Evolutionary conservation across 1,140 invertebrate species (phyloP).

Genomic region (Neoseiulus cucumeris): DNA sequence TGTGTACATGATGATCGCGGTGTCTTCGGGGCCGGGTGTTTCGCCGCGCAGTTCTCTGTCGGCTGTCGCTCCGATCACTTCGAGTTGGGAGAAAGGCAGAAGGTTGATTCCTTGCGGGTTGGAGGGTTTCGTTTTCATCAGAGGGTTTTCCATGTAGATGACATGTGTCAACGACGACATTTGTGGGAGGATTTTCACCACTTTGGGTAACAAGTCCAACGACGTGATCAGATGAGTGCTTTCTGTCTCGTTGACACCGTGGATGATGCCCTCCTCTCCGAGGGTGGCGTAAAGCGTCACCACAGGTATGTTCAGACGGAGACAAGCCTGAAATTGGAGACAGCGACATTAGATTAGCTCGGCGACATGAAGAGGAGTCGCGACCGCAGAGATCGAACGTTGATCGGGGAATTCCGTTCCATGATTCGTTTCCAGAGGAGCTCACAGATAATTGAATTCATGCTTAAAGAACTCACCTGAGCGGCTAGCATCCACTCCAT

Average conservation of each 20-base stretch:
- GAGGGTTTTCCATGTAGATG: slow-evolving; percentile 64
- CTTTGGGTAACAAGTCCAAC: slow-evolving; percentile 20
- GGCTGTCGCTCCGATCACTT: slow-evolving; percentile 21
- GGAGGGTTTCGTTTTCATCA: slow-evolving; percentile 19
- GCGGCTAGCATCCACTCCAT: slow-evolving; percentile 91
- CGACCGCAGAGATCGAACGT: too few relatives aligned
- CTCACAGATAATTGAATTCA: neutral
- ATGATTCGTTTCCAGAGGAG: neutral
- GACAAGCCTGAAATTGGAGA: neutral
- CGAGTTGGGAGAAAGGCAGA: slow-evolving; percentile 21
- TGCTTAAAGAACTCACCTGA: slow-evolving; percentile 34
- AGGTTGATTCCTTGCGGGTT: slow-evolving; percentile 19
- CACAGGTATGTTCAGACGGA: slow-evolving; percentile 32
- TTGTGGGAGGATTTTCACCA: slow-evolving; percentile 18
- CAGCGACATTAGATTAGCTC: neutral
- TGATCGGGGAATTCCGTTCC: neutral
- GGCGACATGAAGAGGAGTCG: too few relatives aligned
- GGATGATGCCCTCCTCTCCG: slow-evolving; percentile 82
- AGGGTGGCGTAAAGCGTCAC: slow-evolving; percentile 92
- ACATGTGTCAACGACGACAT: slow-evolving; percentile 39
- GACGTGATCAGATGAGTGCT: slow-evolving; percentile 35
- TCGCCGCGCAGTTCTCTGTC: slow-evolving; percentile 20
- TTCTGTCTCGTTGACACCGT: slow-evolving; percentile 90
- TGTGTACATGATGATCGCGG: slow-evolving; percentile 89
- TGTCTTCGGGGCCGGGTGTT: slow-evolving; percentile 48